Conservation (phyloP, 2,888 invertebrate genomes). For the Phortica okadai region DNA sequence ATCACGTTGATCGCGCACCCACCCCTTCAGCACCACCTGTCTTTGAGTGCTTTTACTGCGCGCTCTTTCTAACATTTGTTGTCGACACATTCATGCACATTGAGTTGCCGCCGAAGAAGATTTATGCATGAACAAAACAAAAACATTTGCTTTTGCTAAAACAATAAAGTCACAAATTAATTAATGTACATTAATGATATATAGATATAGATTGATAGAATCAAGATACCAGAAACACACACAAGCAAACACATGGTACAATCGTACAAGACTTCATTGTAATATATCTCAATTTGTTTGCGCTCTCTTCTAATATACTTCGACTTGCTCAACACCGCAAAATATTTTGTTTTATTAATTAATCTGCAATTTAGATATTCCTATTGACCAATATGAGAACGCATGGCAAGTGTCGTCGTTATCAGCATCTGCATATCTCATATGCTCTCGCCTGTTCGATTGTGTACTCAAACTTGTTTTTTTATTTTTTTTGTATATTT, state of each 20-base stretch:
- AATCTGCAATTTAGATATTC: not conserved
- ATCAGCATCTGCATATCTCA: slow-evolving; percentile 9
- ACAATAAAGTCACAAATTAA: not conserved
- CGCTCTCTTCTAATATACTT: too few species aligned
- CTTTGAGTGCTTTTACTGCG: not conserved
- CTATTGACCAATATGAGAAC: not conserved
- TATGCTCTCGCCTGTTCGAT: not conserved
- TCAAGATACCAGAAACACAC: too few species aligned
- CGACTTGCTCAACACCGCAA: not conserved
- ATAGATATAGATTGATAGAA: too few species aligned
- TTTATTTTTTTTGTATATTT: too few species aligned
- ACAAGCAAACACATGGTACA: too few species aligned
- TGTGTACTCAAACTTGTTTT: slow-evolving; percentile 12
- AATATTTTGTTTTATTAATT: not conserved
- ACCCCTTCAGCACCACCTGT: not conserved
- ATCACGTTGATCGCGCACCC: not conserved
- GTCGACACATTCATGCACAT: too few species aligned
- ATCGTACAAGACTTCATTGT: not conserved
- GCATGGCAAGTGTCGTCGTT: not conserved
- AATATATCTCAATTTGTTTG: not conserved
- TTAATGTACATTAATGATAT: slow-evolving; percentile 18
- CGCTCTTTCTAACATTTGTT: not conserved
- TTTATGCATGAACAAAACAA: not conserved
- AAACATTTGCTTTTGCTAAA: not conserved
- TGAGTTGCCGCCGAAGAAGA: not conserved